A percentile compares a stretch with the other conserved stretches of the same genome.
Conservation (phyloP, 1,140 invertebrate genomes). For the Meloidogyne floridensis region DNA sequence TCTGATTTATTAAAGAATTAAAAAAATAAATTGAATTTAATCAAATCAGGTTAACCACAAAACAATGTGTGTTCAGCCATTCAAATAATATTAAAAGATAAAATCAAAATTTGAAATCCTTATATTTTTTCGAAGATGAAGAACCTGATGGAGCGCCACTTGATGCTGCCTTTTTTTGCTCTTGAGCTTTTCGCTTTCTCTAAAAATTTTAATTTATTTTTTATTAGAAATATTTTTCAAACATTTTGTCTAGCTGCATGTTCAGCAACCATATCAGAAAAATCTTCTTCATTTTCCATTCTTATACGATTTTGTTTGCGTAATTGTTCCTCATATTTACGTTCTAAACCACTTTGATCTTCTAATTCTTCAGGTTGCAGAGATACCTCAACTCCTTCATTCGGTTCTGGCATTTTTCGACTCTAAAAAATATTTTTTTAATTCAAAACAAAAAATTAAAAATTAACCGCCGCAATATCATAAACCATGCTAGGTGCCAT, state of each 20-base stretch:
- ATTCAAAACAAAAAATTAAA: conserved; percentile 25
- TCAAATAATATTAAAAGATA: conserved; percentile 18
- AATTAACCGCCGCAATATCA: conserved; percentile 52
- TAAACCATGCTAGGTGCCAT: conserved; percentile 89
- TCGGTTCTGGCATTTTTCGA: conserved; percentile 49
- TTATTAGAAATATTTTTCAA: conserved; percentile 29
- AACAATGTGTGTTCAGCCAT: not conserved
- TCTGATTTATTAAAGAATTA: too few relatives aligned
- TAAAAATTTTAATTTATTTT: conserved; percentile 44
- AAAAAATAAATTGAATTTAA: not conserved
- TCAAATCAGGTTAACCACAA: not conserved
- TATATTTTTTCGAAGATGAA: conserved; percentile 59
- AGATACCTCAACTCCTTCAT: conserved; percentile 80
- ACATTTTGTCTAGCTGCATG: conserved; percentile 56
- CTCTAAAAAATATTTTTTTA: conserved; percentile 26
- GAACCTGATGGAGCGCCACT: conserved; percentile 31
- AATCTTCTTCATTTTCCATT: conserved; percentile 81
- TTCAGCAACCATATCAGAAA: conserved; percentile 82
- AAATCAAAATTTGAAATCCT: conserved; percentile 65
- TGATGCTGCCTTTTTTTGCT: conserved; percentile 56
- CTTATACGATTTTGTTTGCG: conserved; percentile 70
- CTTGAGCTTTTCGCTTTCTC: conserved; percentile 64
- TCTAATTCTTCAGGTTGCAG: conserved; percentile 96
- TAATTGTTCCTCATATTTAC: conserved; percentile 83
- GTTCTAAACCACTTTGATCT: conserved; percentile 92